Conservation (phyloP, 2,888 invertebrate species). For the Cephus spinipes region DNA sequence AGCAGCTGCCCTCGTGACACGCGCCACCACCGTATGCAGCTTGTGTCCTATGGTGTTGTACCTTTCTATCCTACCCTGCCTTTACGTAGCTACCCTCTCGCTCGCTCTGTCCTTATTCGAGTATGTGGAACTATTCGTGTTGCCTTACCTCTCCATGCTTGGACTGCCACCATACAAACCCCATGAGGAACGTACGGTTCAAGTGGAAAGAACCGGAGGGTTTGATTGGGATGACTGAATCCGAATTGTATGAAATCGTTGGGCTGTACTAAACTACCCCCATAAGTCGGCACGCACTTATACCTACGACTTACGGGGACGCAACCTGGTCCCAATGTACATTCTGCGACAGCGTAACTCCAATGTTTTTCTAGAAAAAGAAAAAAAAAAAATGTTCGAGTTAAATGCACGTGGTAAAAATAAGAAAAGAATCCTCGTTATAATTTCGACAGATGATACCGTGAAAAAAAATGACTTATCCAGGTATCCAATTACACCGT, state of each 20-base stretch:
- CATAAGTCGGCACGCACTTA: neutral
- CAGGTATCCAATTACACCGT: neutral
- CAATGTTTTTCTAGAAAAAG: neutral
- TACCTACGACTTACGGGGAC: neutral
- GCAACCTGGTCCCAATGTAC: neutral
- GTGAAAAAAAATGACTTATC: neutral
- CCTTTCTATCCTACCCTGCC: neutral
- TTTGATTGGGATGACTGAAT: constrained; percentile 21
- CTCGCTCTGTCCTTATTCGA: neutral
- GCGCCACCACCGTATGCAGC: constrained; percentile 47
- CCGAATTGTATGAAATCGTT: constrained; percentile 19
- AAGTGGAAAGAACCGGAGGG: constrained; percentile 3
- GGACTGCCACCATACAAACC: neutral
- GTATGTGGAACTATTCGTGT: neutral
- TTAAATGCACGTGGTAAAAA: neutral
- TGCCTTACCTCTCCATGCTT: neutral
- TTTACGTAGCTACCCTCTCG: neutral
- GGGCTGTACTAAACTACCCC: constrained; percentile 11
- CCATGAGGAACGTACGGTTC: neutral
- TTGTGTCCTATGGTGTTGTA: constrained; percentile 16
- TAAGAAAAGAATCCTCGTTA: neutral
- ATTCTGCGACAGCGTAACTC: neutral
- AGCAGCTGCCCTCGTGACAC: constrained; percentile 56
- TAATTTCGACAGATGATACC: neutral
- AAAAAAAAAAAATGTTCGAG: neutral